phyloP scores from a whole-genome alignment of 2,888 invertebrate genomes.

The Tupiocoris notatus region DNA sequence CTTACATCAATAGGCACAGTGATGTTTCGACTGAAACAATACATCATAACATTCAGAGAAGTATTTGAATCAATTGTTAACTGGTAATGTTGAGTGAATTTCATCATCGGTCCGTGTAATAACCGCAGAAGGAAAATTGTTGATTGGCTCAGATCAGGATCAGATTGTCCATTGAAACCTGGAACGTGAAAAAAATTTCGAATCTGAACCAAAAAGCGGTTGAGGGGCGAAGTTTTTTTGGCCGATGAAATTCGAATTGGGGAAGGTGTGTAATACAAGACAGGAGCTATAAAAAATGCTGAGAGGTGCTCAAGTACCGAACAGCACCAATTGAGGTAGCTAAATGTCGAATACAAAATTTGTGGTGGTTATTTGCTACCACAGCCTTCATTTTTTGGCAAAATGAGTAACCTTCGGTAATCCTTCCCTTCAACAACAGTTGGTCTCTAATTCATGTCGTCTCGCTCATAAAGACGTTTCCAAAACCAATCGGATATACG shows the following conservation, averaged over 20 bases:
- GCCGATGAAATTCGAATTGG: no score
- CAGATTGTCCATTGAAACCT: constrained; percentile 5
- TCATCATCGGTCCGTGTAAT: background rate
- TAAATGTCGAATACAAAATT: no score
- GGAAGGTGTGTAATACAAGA: no score
- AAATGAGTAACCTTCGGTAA: no score
- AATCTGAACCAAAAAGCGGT: background rate
- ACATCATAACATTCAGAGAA: constrained; percentile 12
- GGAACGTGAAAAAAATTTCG: background rate
- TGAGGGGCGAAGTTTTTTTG: background rate
- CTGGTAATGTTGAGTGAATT: constrained; percentile 10
- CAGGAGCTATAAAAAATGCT: no score
- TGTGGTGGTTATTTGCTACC: no score
- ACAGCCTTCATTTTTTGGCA: no score
- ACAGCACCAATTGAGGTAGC: background rate
- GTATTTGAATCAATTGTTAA: background rate
- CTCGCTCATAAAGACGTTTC: no score
- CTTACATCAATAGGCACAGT: constrained; percentile 13
- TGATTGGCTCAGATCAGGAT: constrained; percentile 6
- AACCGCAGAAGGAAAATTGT: background rate
- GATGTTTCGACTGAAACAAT: constrained; percentile 21
- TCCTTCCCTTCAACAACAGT: no score
- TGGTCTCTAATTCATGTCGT: no score
- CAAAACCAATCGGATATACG: no score
- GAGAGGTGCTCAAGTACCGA: no score